These are phyloP conservation scores for Saccostrea glomerata DNA, from an alignment of 1,140 invertebrate genomes.

Conservation along the genomic window DNA sequence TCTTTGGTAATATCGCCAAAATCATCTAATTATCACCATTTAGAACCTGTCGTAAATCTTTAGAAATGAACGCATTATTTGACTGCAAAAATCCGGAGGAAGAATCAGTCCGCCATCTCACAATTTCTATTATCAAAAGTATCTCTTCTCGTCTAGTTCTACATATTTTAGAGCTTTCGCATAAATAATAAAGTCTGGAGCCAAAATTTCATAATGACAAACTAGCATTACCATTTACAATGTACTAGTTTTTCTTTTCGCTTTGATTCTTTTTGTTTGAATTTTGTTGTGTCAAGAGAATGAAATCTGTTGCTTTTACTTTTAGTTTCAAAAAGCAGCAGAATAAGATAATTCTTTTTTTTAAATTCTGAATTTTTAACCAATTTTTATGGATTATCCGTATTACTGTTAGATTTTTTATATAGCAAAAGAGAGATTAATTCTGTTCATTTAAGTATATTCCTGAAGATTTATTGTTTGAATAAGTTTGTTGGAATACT, in stretches of 20 bases:
- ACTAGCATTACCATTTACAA: too few species aligned
- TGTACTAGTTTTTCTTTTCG: too few species aligned
- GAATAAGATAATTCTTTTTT: too few species aligned
- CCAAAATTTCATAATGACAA: too few species aligned
- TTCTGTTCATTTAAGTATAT: neutral
- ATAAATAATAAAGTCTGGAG: neutral
- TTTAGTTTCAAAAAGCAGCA: too few species aligned
- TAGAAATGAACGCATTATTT: slow-evolving; percentile 17
- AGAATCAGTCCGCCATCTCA: neutral
- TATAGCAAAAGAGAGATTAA: neutral
- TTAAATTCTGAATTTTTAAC: neutral
- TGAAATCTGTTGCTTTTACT: too few species aligned
- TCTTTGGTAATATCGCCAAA: slow-evolving; percentile 31
- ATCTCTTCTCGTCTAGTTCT: neutral
- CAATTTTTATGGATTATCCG: neutral
- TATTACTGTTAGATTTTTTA: neutral
- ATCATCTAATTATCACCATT: slow-evolving; percentile 37
- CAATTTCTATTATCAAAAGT: neutral
- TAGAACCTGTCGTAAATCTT: slow-evolving; percentile 19
- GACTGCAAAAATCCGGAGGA: slow-evolving; percentile 1
- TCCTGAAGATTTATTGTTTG: neutral
- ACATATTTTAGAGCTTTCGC: neutral
- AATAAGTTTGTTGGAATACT: slow-evolving; percentile 11
- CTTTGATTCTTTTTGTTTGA: too few species aligned
- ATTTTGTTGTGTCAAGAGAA: too few species aligned